Evolutionary conservation across 2,888 invertebrate species (phyloP).

Genomic region (Stenichneumon culpator): DNA sequence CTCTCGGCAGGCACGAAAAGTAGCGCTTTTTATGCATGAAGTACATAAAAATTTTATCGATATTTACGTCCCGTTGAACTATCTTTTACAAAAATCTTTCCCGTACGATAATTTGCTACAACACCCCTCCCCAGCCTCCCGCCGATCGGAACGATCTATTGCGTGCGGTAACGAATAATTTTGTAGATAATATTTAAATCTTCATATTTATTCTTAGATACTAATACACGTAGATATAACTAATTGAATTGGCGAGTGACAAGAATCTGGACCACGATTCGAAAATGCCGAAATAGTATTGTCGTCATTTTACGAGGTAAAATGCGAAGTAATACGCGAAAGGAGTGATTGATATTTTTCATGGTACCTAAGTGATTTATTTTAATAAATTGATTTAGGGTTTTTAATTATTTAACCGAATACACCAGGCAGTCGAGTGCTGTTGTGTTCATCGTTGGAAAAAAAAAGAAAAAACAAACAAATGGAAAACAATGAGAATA

Average conservation of each 20-base stretch:
- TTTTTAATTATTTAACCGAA: constrained; percentile 75
- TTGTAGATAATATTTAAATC: constrained; percentile 78
- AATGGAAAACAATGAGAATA: constrained; percentile 54
- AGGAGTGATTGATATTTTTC: constrained; percentile 68
- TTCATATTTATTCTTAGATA: constrained; percentile 78
- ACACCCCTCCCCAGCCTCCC: constrained; percentile 1
- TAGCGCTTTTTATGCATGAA: too few relatives aligned
- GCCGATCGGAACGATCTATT: constrained; percentile 43
- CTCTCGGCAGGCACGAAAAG: too few relatives aligned
- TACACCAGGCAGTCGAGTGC: constrained; percentile 62
- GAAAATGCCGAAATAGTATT: constrained; percentile 77
- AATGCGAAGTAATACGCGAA: constrained; percentile 77
- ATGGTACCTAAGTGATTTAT: constrained; percentile 79
- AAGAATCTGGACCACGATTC: constrained; percentile 62
- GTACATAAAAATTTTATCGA: background rate
- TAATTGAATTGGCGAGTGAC: constrained; percentile 46
- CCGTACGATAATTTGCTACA: constrained; percentile 36
- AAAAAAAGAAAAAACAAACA: background rate
- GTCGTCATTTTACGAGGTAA: constrained; percentile 76
- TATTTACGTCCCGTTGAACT: constrained; percentile 10
- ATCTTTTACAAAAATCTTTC: constrained; percentile 39
- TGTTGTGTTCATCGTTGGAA: constrained; percentile 65
- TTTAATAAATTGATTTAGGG: constrained; percentile 79
- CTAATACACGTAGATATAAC: constrained; percentile 59
- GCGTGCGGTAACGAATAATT: constrained; percentile 68